Conservation (phyloP, 2,888 invertebrate species). For the Perithous albicinctus region DNA sequence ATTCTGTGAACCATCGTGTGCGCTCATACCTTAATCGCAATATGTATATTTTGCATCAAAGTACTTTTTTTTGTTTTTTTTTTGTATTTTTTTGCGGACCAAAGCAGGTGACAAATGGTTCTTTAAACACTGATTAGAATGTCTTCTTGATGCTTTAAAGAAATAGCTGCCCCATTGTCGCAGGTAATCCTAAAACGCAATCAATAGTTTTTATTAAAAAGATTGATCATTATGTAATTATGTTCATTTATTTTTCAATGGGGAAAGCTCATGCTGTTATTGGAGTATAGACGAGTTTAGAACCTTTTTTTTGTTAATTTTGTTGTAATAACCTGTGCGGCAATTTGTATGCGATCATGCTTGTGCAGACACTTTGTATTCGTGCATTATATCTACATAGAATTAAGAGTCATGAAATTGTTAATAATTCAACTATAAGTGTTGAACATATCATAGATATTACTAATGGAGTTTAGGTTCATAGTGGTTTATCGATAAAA, state of each 20-base stretch:
- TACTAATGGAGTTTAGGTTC: neutral
- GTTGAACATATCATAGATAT: neutral
- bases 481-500: neutral
- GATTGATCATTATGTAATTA: constrained; percentile 55
- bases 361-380: constrained; percentile 16
- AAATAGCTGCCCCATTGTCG: constrained; percentile 85
- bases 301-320: neutral
- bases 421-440: neutral
- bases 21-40: constrained; percentile 59
- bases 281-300: neutral
- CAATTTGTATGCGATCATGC: constrained; percentile 37
- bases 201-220: constrained; percentile 83
- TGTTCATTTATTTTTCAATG: constrained; percentile 16
- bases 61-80: too few relatives aligned
- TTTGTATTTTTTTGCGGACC: constrained; percentile 39
- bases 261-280: constrained; percentile 56
- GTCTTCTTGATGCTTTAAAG: constrained; percentile 80
- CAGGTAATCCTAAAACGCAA: constrained; percentile 84
- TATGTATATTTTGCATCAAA: constrained; percentile 50
- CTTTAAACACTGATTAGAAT: constrained; percentile 56
- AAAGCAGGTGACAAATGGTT: constrained; percentile 38
- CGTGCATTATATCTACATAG: constrained; percentile 28
- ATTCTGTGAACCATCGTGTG: constrained; percentile 53
- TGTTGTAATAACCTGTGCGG: constrained; percentile 4
- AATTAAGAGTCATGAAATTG: neutral